Evolutionary conservation across 2,888 invertebrate species (phyloP).

Genomic region (Plebejus argus): DNA sequence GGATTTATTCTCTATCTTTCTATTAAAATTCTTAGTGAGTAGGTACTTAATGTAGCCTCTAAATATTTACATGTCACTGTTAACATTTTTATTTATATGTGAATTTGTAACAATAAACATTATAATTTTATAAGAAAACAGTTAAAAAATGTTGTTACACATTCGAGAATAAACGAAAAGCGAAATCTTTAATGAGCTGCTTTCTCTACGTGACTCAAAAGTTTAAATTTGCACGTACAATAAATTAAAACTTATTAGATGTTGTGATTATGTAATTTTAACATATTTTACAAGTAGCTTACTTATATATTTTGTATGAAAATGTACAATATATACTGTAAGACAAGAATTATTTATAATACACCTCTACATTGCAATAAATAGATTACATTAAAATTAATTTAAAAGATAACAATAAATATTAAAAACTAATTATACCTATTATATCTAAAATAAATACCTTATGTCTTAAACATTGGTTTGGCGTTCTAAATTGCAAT

Average conservation of each 20-base stretch:
- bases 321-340: too few species aligned
- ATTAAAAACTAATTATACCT: background rate
- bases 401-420: background rate
- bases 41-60: background rate
- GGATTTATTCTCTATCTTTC: background rate
- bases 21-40: background rate
- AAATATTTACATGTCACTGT: background rate
- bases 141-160: slow-evolving; percentile 2
- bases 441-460: background rate
- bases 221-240: background rate
- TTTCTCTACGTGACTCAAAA: background rate
- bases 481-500: background rate
- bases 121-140: background rate
- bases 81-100: background rate
- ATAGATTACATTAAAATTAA: background rate
- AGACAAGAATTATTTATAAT: too few species aligned
- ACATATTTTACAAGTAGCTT: too few species aligned
- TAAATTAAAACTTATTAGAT: background rate
- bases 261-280: too few species aligned
- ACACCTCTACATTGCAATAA: background rate
- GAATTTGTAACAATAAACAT: background rate
- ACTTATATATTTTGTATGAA: too few species aligned
- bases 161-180: slow-evolving; percentile 3
- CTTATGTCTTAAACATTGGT: background rate
- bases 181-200: background rate